Base-by-base conservation (phyloP, 2,888 invertebrate genomes). In the Cactoblastis cactorum region DNA sequence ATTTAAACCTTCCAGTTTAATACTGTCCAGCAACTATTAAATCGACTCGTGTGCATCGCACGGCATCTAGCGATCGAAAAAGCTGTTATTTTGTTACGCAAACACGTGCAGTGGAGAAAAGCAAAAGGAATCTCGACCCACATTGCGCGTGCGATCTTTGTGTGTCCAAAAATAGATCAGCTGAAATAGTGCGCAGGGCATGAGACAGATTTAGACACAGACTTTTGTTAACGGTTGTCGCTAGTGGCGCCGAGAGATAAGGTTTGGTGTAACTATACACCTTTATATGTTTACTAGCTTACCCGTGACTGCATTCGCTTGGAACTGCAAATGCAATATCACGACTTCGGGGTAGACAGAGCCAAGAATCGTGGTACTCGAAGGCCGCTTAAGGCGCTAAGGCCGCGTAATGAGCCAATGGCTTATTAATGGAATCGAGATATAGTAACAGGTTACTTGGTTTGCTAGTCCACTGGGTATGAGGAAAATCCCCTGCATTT, bases 181-280 rank as follows among this genome's bases (percentile, higher is more conserved):
- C 58, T 53, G 57, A 62, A 64, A 64, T 64, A 63, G 58, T 52
- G 57, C 53, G 54, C 62, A 59, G 60, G 62, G 65, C 60, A 50
- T 51, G 55, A 15, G 59, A 59, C 61, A 28, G 59, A 58, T 51
- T 54, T 64, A 64, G 64, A 53, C 1, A 48, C 1, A 48, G 52
- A 46, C 53, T 55, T 56, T 57, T 41, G 57, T 56, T 53, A 43
- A 49, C 43, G 62, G 54, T 58, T 57, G 57, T 58, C 60, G 52
- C 53, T 32, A 39, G 53, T 54, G 59, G 53, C 53, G 55, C 56
- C 50, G 33, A 47, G 15, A 46, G 54, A 56, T 52, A 54, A 35
- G 19, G 15, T 49, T 41, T 19, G 18, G 18, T 49, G 47, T 48
- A 49, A 49, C 38, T 39, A 28, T n/a, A 39, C 28, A 28, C 28